phyloP scores from a whole-genome alignment of 2,113 vertebrate genomes.

The Collichthys lucidus region DNA sequence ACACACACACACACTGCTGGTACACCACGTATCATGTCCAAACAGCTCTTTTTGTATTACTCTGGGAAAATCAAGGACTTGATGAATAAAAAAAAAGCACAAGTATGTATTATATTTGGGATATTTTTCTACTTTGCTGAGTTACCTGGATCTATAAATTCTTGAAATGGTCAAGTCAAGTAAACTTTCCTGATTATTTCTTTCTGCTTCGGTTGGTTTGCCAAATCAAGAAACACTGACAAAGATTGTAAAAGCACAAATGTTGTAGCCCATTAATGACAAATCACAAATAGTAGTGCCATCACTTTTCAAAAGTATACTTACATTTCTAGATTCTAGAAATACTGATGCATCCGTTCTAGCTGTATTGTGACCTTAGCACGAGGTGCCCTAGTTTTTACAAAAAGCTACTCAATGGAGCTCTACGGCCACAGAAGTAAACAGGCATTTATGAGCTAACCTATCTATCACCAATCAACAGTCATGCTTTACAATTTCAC shows the following conservation, averaged over 20 bases:
- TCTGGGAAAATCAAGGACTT: background rate
- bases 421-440: background rate
- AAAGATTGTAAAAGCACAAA: background rate
- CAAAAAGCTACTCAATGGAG: background rate
- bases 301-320: background rate
- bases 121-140: background rate
- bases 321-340: background rate
- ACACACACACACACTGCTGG: slow-evolving; percentile 8
- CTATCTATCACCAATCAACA: background rate
- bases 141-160: background rate
- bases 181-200: background rate
- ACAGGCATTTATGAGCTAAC: background rate
- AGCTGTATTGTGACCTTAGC: background rate
- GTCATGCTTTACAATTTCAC: background rate
- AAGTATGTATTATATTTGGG: background rate
- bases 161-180: background rate
- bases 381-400: background rate
- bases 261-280: background rate
- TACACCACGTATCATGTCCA: background rate
- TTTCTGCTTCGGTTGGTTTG: background rate
- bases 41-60: background rate
- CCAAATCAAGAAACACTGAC: background rate
- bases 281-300: background rate
- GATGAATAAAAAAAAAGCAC: background rate
- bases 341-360: background rate